A percentile compares a stretch with the other conserved stretches of the same genome.
Conservation (phyloP, 2,888 invertebrate genomes). For the Pyrrhia umbra region DNA sequence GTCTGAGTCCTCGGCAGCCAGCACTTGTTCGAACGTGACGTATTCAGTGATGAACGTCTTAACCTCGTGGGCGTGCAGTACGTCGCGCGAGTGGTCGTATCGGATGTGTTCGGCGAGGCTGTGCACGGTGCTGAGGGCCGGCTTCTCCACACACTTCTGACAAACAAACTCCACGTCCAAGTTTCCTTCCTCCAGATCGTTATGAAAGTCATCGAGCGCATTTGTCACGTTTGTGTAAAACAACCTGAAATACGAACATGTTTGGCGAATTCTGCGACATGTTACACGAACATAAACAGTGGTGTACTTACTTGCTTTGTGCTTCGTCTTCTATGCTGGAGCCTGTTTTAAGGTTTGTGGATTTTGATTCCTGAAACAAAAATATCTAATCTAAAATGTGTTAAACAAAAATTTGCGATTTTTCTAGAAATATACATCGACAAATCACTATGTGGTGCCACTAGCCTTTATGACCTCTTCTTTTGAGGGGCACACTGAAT, state of each 20-base stretch:
- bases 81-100: conserved; percentile 61
- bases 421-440: no score
- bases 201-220: conserved; percentile 67
- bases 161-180: conserved; percentile 75
- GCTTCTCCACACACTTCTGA: conserved; percentile 70
- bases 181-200: conserved; percentile 63
- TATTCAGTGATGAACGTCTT: conserved; percentile 74
- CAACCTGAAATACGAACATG: conserved; percentile 75
- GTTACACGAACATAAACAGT: not conserved
- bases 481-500: no score
- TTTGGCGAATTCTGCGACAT: conserved; percentile 19
- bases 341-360: not conserved
- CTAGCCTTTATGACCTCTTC: no score
- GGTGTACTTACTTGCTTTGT: conserved; percentile 52
- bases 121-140: conserved; percentile 59
- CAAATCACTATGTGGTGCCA: no score
- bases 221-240: conserved; percentile 63
- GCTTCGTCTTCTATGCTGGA: conserved; percentile 31
- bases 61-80: conserved; percentile 45
- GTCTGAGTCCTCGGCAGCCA: conserved; percentile 68
- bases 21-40: conserved; percentile 76
- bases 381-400: no score
- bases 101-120: conserved; percentile 71
- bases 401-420: no score
- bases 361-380: conserved; percentile 44